A percentile compares a stretch with the other conserved stretches of the same genome.
Conservation (phyloP, 2,797 vertebrate genomes). For the Pseudomugil gertrudae region DNA sequence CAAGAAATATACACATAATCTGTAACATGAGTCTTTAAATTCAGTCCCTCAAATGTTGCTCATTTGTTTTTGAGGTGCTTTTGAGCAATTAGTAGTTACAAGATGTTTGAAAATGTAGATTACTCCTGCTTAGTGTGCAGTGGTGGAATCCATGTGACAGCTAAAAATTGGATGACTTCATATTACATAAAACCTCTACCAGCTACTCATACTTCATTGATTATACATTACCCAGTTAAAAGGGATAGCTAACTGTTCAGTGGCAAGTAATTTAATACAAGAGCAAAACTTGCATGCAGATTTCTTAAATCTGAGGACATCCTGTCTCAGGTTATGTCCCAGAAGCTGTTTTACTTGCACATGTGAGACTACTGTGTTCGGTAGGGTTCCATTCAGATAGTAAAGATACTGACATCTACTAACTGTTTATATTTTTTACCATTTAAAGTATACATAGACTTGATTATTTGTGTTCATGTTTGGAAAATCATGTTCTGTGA, state of each 20-base stretch:
- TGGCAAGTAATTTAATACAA: no score
- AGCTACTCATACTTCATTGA: no score
- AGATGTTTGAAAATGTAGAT: constrained; percentile 30
- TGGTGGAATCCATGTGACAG: no score
- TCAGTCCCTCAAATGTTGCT: constrained; percentile 1
- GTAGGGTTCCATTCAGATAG: no score
- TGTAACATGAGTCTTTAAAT: constrained; percentile 5
- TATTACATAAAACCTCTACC: no score
- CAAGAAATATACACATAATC: not conserved
- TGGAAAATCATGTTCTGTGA: not conserved
- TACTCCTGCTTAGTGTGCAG: no score
- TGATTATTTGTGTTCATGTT: not conserved
- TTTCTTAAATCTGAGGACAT: not conserved
- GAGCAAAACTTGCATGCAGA: not conserved
- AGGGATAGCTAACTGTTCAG: no score
- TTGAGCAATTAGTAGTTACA: constrained; percentile 37
- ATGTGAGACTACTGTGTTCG: not conserved
- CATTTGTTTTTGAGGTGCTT: constrained; percentile 26
- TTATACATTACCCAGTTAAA: no score
- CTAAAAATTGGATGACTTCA: no score
- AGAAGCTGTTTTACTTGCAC: no score
- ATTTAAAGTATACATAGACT: not conserved
- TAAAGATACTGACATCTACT: no score
- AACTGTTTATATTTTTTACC: no score
- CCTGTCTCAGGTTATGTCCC: not conserved